phyloP scores from a whole-genome alignment of 1,140 invertebrate species.

The Pentalonia nigronervosa region DNA sequence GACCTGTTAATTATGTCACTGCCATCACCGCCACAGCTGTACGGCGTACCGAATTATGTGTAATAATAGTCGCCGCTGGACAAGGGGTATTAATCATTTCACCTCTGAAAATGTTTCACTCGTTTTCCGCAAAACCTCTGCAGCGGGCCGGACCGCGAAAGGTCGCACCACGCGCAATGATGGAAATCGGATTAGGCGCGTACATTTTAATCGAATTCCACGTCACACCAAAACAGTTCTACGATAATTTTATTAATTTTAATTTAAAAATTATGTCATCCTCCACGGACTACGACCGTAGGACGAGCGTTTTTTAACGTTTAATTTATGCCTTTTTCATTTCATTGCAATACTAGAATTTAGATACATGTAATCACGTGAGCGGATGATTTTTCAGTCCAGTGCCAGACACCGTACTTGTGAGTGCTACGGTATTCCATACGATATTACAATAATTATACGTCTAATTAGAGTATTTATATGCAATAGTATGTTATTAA shows the following conservation, averaged over 20 bases:
- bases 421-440: background rate
- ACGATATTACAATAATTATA: background rate
- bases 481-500: background rate
- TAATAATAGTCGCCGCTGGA: background rate
- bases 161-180: background rate
- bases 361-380: background rate
- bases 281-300: background rate
- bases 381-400: background rate
- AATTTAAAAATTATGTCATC: background rate
- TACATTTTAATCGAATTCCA: constrained; percentile 8
- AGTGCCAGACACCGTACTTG: background rate
- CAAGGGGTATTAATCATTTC: constrained; percentile 29
- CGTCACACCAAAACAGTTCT: background rate
- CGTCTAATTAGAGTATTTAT: background rate
- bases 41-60: constrained; percentile 10
- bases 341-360: background rate
- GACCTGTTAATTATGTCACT: constrained; percentile 24
- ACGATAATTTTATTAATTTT: constrained; percentile 1
- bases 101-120: background rate
- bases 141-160: background rate
- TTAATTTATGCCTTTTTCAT: background rate
- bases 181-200: background rate
- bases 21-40: background rate
- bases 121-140: background rate
- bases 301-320: background rate